These are phyloP conservation scores for Cerceris ruficornis DNA, from an alignment of 2,888 invertebrate genomes.

Conservation along the genomic window DNA sequence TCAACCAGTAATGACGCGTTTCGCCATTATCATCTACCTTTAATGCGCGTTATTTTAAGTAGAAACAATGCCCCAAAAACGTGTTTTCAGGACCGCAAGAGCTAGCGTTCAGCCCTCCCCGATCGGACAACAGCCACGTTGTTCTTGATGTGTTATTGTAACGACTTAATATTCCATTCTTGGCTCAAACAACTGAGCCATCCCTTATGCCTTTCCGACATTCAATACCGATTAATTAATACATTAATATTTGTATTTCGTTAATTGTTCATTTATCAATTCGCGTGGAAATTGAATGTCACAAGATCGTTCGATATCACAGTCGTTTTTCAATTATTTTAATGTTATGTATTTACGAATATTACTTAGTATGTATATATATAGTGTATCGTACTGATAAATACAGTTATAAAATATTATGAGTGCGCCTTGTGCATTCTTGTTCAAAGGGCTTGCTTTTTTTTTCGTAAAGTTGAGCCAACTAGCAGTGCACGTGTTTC, in stretches of 20 bases:
- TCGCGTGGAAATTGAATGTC: constrained; percentile 80
- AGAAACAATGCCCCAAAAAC: constrained; percentile 77
- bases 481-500: constrained; percentile 33
- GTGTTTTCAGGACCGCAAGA: constrained; percentile 73
- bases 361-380: constrained; percentile 79
- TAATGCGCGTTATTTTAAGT: constrained; percentile 71
- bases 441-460: constrained; percentile 63
- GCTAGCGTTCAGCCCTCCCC: constrained; percentile 79
- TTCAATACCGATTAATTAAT: constrained; percentile 77
- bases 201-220: constrained; percentile 68
- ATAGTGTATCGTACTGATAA: constrained; percentile 78
- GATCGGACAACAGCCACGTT: constrained; percentile 79
- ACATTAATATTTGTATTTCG: constrained; percentile 72
- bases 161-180: constrained; percentile 78
- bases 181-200: constrained; percentile 69
- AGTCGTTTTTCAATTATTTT: constrained; percentile 79
- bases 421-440: constrained; percentile 74
- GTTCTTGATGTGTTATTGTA: constrained; percentile 72
- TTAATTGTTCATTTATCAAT: constrained; percentile 75
- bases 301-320: constrained; percentile 82
- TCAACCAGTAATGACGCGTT: constrained; percentile 62
- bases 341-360: constrained; percentile 79
- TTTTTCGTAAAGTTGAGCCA: constrained; percentile 46
- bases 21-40: constrained; percentile 51
- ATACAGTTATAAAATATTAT: constrained; percentile 80